Conservation (phyloP, 2,797 vertebrate genomes). For the Threskiornis aethiopicus region DNA sequence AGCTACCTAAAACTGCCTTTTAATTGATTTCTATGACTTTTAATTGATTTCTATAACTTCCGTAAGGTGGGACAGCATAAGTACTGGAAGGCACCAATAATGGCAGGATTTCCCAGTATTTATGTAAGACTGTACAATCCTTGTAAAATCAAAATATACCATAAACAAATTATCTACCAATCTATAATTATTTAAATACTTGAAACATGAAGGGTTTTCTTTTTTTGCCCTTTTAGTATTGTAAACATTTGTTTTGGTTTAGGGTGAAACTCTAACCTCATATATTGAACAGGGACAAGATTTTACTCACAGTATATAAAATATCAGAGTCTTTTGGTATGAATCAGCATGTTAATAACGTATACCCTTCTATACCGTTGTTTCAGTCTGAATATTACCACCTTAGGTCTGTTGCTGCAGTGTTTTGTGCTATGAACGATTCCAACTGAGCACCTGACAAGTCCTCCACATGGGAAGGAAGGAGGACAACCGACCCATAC, state of each 20-base stretch:
- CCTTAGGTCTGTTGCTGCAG: not conserved
- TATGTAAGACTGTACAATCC: not conserved
- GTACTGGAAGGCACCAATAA: not conserved
- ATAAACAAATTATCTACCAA: not conserved
- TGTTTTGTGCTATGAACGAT: not conserved
- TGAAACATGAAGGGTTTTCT: not conserved
- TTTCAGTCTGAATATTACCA: not conserved
- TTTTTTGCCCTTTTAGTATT: not conserved
- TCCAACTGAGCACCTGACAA: not conserved
- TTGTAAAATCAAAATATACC: not conserved
- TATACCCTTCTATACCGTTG: rapidly evolving
- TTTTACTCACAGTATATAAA: not conserved
- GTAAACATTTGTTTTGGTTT: not conserved
- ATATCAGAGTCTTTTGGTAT: not conserved
- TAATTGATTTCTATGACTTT: conserved; percentile 4
- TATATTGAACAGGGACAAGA: not conserved
- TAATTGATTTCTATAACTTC: not conserved
- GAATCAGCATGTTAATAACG: not conserved
- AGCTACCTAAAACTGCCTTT: not conserved
- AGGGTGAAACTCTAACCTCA: not conserved
- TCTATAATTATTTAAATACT: not conserved
- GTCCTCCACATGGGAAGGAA: not conserved
- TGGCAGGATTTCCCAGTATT: not conserved
- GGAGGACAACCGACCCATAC: not conserved
- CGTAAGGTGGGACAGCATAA: not conserved